A percentile compares a stretch with the other conserved stretches of the same genome.
phyloP scores from a whole-genome alignment of 2,888 invertebrate genomes.

The Drosophila lutescens region DNA sequence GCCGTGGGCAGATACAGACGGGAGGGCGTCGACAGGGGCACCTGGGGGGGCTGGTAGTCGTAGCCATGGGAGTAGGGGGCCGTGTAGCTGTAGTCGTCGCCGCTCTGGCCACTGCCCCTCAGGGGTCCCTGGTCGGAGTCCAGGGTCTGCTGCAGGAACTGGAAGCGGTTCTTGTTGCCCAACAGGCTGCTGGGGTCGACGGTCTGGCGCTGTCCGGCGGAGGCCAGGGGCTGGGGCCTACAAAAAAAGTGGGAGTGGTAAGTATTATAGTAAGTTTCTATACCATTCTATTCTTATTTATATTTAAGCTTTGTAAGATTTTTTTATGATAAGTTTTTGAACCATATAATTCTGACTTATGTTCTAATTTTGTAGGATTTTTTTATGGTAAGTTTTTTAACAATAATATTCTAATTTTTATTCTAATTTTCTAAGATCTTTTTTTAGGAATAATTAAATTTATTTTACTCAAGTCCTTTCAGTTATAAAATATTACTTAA shows the following conservation, averaged over 20 bases:
- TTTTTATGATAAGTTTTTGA: too few relatives aligned
- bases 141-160: slow-evolving; percentile 82
- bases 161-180: slow-evolving; percentile 80
- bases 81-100: slow-evolving; percentile 80
- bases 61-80: slow-evolving; percentile 59
- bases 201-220: slow-evolving; percentile 45
- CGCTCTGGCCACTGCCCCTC: slow-evolving; percentile 80
- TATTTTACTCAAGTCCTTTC: too few relatives aligned
- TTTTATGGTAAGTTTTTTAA: too few relatives aligned
- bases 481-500: too few relatives aligned
- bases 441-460: too few relatives aligned
- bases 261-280: background rate
- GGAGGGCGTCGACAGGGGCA: slow-evolving; percentile 56
- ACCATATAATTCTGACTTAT: too few relatives aligned
- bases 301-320: too few relatives aligned
- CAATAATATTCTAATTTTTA: too few relatives aligned
- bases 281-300: too few relatives aligned
- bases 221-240: slow-evolving; percentile 67
- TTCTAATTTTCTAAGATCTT: too few relatives aligned
- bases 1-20: slow-evolving; percentile 75
- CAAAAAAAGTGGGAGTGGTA: background rate
- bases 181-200: slow-evolving; percentile 63
- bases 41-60: slow-evolving; percentile 71
- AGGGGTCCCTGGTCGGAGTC: slow-evolving; percentile 71
- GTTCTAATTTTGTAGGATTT: too few relatives aligned